phyloP scores from a whole-genome alignment of 2,113 vertebrate genomes.

The Emydura subglobosa region DNA sequence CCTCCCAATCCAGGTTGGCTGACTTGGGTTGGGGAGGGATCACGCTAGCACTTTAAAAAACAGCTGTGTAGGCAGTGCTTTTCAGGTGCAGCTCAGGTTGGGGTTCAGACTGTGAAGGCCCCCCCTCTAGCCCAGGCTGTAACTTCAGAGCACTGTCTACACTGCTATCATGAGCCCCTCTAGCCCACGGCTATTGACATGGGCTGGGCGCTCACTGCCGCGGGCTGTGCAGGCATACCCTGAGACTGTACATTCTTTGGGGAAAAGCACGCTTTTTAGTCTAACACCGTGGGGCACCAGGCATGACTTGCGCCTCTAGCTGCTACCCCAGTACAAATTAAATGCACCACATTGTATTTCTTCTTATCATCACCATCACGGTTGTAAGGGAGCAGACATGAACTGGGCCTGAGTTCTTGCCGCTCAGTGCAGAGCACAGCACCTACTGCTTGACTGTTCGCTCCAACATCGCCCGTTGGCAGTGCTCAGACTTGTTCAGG shows the following conservation, averaged over 20 bases:
- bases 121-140: too few relatives aligned
- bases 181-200: too few relatives aligned
- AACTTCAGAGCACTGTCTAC: too few relatives aligned
- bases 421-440: background rate
- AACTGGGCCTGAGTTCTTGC: background rate
- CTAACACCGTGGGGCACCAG: background rate
- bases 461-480: rapidly evolving
- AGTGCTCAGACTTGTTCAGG: constrained; percentile 21
- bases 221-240: too few relatives aligned
- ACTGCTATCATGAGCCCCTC: too few relatives aligned
- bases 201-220: too few relatives aligned
- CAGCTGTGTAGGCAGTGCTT: too few relatives aligned
- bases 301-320: background rate
- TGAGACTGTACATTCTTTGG: background rate
- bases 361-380: background rate
- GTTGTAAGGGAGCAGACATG: background rate
- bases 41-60: too few relatives aligned
- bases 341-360: background rate
- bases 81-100: too few relatives aligned
- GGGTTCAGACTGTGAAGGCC: too few relatives aligned
- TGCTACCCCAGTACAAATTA: background rate
- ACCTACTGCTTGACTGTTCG: constrained; percentile 13
- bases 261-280: background rate
- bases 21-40: too few relatives aligned
- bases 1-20: too few relatives aligned